These are phyloP conservation scores for Litocranius walleri DNA, from an alignment of 2,113 vertebrate genomes.

Conservation along the genomic window DNA sequence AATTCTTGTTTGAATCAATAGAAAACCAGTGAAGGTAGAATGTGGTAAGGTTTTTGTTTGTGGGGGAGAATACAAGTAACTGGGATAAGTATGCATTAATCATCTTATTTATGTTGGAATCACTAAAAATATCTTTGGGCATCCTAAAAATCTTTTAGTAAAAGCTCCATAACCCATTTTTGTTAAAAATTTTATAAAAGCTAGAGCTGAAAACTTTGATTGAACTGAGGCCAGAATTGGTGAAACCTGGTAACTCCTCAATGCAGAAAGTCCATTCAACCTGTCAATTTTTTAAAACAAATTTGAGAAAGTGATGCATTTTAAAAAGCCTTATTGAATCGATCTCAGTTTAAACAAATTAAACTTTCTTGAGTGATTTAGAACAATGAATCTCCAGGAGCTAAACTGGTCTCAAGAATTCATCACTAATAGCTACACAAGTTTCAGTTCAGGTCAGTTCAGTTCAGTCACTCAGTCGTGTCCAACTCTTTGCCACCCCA, in stretches of 20 bases:
- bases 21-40: not conserved
- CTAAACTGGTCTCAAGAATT: not conserved
- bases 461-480: too few species aligned
- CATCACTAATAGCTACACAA: not conserved
- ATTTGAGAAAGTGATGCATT: slow-evolving; percentile 18
- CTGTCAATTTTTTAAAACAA: not conserved
- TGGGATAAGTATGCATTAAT: not conserved
- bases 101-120: slow-evolving; percentile 14
- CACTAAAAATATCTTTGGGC: not conserved
- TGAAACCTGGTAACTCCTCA: not conserved
- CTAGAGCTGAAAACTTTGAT: not conserved
- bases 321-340: slow-evolving; percentile 15
- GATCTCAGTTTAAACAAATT: slow-evolving; percentile 2
- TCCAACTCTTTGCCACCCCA: accelerated
- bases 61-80: not conserved
- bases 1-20: not conserved
- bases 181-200: not conserved
- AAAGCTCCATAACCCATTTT: not conserved
- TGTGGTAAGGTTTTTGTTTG: not conserved
- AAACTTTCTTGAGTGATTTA: slow-evolving; percentile 27
- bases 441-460: not conserved
- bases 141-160: slow-evolving; percentile 29
- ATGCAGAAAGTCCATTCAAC: not conserved
- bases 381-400: not conserved
- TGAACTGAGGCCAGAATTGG: not conserved